phyloP scores from a whole-genome alignment of 2,888 invertebrate species.

The Heteromyza rotundicornis region DNA sequence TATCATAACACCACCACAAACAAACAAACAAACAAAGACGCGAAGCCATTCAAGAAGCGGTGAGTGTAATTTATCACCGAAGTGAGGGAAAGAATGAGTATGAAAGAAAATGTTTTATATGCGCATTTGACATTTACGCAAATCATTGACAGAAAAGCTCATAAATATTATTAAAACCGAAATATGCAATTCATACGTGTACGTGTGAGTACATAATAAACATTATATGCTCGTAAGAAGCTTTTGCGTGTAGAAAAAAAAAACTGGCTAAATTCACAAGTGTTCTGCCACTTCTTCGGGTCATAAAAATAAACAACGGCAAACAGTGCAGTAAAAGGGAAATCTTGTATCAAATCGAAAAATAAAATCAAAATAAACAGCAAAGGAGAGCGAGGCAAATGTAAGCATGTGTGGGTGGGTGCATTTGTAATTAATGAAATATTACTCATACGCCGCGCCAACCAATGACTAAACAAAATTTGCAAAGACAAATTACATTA shows the following conservation, averaged over 20 bases:
- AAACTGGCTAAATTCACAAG: too few species aligned
- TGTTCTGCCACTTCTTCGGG: too few species aligned
- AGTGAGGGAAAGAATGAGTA: background rate
- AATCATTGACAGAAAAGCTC: background rate
- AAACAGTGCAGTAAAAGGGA: background rate
- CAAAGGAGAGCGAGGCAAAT: background rate
- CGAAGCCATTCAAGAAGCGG: background rate
- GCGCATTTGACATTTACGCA: background rate
- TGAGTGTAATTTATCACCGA: background rate
- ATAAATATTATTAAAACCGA: background rate
- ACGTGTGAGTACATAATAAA: background rate
- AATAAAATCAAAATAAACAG: background rate
- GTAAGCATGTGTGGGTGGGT: too few species aligned
- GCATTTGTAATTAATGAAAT: too few species aligned
- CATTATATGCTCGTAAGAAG: background rate
- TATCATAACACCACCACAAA: too few species aligned
- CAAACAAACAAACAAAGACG: too few species aligned
- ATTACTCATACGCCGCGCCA: background rate
- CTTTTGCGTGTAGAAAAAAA: background rate
- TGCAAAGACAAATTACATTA: too few species aligned
- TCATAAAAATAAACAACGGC: background rate
- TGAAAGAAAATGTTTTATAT: too few species aligned
- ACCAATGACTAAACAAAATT: too few species aligned
- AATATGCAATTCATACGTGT: background rate
- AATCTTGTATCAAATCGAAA: background rate